Percentiles rank a stretch among this genome's conserved stretches.
Conservation (phyloP, 2,113 vertebrate species). For the Channa maculata region DNA sequence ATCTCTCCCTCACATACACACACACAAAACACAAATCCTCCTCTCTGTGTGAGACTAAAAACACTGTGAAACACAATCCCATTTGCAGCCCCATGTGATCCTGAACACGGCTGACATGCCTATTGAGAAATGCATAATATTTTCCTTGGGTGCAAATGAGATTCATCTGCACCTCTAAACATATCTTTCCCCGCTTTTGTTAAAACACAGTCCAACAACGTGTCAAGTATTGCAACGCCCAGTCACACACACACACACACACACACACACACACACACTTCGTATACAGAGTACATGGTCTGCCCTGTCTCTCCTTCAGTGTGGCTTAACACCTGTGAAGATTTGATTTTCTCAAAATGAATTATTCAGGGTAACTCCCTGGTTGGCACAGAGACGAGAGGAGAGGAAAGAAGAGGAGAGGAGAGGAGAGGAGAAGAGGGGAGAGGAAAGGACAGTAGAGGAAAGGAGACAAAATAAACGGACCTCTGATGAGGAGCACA, state of each 20-base stretch:
- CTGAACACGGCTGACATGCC: slow-evolving; percentile 53
- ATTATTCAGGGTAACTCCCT: slow-evolving; percentile 77
- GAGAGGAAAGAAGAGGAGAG: neutral
- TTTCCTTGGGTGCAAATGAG: slow-evolving; percentile 65
- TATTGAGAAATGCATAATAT: slow-evolving; percentile 58
- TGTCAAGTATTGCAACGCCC: slow-evolving; percentile 42
- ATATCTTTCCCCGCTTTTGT: slow-evolving; percentile 44
- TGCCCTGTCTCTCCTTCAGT: slow-evolving; percentile 30
- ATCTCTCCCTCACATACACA: neutral
- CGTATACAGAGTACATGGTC: slow-evolving; percentile 46
- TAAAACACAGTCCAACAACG: slow-evolving; percentile 42
- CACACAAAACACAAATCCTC: slow-evolving; percentile 6
- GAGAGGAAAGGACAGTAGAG: neutral
- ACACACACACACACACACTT: slow-evolving; percentile 31
- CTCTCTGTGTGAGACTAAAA: slow-evolving; percentile 18
- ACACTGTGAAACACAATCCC: slow-evolving; percentile 49
- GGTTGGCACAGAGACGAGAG: slow-evolving; percentile 18
- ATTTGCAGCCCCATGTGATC: slow-evolving; percentile 43
- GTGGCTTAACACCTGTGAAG: slow-evolving; percentile 70
- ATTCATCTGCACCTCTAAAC: slow-evolving; percentile 69
- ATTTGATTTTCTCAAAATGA: slow-evolving; percentile 81
- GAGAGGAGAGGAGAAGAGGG: neutral
- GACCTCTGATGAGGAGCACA: neutral
- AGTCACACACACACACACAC: slow-evolving; percentile 5
- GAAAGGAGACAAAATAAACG: neutral